Conservation (phyloP, 2,113 vertebrate genomes). For the Mastomys natalensis region DNA sequence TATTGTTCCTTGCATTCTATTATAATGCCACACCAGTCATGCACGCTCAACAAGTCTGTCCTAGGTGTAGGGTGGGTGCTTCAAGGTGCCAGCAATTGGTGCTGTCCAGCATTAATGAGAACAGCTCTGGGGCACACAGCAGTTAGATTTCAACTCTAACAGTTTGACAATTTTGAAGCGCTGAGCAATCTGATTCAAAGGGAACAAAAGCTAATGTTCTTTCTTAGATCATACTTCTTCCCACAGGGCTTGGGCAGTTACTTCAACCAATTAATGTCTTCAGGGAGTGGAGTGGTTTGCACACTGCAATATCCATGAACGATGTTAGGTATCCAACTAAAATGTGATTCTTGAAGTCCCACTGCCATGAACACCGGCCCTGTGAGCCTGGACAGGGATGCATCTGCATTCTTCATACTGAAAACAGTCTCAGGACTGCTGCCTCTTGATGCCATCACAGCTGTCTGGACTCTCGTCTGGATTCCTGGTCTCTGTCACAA, state of each 20-base stretch:
- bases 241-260: neutral
- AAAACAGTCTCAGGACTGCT: neutral
- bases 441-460: neutral
- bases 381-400: neutral
- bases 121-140: neutral
- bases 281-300: neutral
- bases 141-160: neutral
- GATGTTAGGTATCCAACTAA: neutral
- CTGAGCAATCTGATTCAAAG: neutral
- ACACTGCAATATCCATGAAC: neutral
- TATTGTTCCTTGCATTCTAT: neutral
- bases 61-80: no score
- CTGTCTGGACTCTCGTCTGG: neutral
- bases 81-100: neutral
- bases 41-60: neutral
- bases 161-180: neutral
- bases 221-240: neutral
- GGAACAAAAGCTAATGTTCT: neutral
- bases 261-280: conserved; percentile 11
- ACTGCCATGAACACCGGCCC: neutral
- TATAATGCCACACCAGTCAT: no score
- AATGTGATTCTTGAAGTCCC: neutral
- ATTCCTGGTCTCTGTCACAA: neutral
- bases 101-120: neutral
- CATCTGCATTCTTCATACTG: neutral